These are phyloP conservation scores for Caloenas nicobarica DNA, from an alignment of 2,113 vertebrate species.

Conservation along the genomic window DNA sequence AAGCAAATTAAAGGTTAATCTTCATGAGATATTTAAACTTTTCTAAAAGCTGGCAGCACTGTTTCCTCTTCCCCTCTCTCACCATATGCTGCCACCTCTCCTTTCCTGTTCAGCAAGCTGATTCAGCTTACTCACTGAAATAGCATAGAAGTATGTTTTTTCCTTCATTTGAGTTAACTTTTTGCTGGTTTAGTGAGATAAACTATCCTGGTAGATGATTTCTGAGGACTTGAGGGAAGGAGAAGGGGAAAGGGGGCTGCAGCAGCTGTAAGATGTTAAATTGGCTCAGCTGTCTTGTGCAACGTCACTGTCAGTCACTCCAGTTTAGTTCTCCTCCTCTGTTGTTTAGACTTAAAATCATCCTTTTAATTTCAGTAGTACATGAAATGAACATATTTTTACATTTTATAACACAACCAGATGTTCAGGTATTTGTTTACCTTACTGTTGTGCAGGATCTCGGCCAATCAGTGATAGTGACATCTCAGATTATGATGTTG, in stretches of 20 bases:
- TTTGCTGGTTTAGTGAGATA: background rate
- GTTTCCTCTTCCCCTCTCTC: conserved; percentile 19
- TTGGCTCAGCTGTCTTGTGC: background rate
- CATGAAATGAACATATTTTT: conserved; percentile 28
- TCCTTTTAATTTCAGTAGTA: background rate
- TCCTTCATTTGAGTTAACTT: background rate
- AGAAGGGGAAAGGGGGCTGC: background rate
- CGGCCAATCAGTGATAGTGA: conserved; percentile 98
- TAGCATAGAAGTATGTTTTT: background rate
- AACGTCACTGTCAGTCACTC: background rate
- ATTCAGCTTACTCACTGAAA: conserved; percentile 7
- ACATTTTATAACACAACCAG: conserved; percentile 37
- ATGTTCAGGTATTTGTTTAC: conserved; percentile 81
- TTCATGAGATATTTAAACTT: background rate
- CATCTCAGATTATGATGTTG: conserved; percentile 94
- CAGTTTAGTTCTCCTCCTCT: background rate
- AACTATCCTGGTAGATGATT: background rate
- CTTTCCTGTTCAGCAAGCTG: background rate
- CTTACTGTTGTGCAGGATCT: conserved; percentile 89
- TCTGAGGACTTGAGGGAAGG: background rate
- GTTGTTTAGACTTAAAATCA: background rate
- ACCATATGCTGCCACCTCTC: conserved; percentile 9
- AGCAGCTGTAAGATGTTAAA: background rate
- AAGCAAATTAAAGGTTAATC: background rate
- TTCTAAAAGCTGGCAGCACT: conserved; percentile 7